These are phyloP conservation scores for Sylvietta virens DNA, from an alignment of 2,113 vertebrate genomes.

Conservation along the genomic window DNA sequence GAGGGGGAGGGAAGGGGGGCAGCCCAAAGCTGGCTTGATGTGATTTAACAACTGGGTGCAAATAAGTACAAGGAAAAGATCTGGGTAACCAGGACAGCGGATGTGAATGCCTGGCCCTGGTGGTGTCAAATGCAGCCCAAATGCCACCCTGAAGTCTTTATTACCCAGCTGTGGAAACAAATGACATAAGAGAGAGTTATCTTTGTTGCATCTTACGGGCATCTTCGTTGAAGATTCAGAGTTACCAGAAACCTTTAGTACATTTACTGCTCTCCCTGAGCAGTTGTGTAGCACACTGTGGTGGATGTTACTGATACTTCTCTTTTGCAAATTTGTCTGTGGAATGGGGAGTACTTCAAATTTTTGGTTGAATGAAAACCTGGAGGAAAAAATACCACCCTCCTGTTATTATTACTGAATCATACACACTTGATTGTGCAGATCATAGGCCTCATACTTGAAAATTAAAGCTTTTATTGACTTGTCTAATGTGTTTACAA, in stretches of 20 bases:
- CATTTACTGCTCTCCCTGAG: neutral
- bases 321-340: neutral
- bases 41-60: neutral
- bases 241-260: neutral
- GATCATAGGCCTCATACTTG: neutral
- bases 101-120: neutral
- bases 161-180: neutral
- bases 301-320: neutral
- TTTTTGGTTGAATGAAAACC: neutral
- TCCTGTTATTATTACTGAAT: neutral
- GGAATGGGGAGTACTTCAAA: neutral
- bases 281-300: neutral
- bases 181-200: neutral
- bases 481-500: slow-evolving; percentile 13
- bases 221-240: neutral
- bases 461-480: slow-evolving; percentile 25
- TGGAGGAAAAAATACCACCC: neutral
- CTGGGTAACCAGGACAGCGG: neutral
- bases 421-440: neutral
- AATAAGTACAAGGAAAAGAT: neutral
- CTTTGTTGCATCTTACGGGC: neutral
- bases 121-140: neutral
- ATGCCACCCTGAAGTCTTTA: neutral
- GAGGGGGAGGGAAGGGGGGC: neutral
- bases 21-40: neutral